Evolutionary conservation across 2,113 vertebrate genomes (phyloP).

Genomic region (Amazona guildingii): DNA sequence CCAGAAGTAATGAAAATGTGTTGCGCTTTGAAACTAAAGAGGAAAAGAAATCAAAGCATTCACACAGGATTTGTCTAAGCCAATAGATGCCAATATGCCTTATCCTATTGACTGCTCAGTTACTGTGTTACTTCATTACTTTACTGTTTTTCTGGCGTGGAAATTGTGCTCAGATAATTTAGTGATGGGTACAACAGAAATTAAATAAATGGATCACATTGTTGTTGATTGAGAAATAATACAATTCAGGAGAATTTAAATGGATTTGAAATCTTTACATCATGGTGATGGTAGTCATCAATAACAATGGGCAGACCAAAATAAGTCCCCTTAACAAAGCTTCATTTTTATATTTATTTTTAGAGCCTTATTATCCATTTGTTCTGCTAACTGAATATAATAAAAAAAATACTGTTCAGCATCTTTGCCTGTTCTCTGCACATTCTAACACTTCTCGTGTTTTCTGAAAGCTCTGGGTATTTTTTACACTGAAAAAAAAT

Average conservation of each 20-base stretch:
- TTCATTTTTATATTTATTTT: not conserved
- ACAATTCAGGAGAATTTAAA: not conserved
- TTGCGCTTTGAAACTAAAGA: slow-evolving; percentile 32
- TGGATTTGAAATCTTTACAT: not conserved
- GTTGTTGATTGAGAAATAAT: not conserved
- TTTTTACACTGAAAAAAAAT: not conserved
- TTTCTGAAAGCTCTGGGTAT: not conserved
- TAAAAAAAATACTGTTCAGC: not conserved
- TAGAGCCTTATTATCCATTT: not conserved
- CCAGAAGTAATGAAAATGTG: slow-evolving; percentile 19
- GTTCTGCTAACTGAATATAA: not conserved
- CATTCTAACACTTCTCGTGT: not conserved
- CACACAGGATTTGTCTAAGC: not conserved
- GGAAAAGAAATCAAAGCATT: slow-evolving; percentile 38
- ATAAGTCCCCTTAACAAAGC: not conserved
- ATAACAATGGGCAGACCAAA: not conserved
- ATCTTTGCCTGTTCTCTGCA: not conserved
- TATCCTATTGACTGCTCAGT: not conserved
- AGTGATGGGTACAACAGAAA: not conserved
- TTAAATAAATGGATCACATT: not conserved
- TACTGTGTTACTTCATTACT: not conserved
- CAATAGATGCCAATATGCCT: not conserved
- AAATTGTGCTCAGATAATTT: not conserved
- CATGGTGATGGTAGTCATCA: not conserved
- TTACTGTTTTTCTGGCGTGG: not conserved